A percentile compares a stretch with the other conserved stretches of the same genome.
phyloP scores from a whole-genome alignment of 2,888 invertebrate species.

The Xestobium rufovillosum region DNA sequence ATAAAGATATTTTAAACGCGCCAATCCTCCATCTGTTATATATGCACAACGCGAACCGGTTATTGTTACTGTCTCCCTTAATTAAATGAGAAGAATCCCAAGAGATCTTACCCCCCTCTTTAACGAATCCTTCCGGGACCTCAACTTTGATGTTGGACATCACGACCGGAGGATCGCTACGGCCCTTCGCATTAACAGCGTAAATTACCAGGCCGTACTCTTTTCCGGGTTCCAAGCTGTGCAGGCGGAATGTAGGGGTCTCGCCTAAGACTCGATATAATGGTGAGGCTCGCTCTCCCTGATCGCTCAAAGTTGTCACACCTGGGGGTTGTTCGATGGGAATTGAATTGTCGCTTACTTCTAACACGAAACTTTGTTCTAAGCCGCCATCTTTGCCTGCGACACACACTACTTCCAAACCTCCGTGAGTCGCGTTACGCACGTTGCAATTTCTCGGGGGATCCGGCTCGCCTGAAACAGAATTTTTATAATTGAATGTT shows the following conservation, averaged over 20 bases:
- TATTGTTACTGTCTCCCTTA: slow-evolving; percentile 39
- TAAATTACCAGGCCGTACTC: slow-evolving; percentile 74
- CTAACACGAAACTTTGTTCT: slow-evolving; percentile 73
- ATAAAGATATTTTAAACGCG: too few relatives aligned
- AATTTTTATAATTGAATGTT: too few relatives aligned
- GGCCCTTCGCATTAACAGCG: slow-evolving; percentile 74
- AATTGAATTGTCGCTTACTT: slow-evolving; percentile 59
- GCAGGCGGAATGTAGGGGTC: slow-evolving; percentile 64
- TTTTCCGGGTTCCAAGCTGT: slow-evolving; percentile 66
- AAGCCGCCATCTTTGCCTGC: slow-evolving; percentile 77
- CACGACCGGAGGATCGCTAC: slow-evolving; percentile 66
- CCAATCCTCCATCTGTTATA: slow-evolving; percentile 30
- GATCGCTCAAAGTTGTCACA: slow-evolving; percentile 42
- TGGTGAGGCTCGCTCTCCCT: slow-evolving; percentile 35
- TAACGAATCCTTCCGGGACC: slow-evolving; percentile 10
- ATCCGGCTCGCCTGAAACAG: slow-evolving; percentile 62
- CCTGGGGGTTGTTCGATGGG: slow-evolving; percentile 41
- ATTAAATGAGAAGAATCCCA: slow-evolving; percentile 37
- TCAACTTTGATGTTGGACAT: slow-evolving; percentile 52
- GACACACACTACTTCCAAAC: slow-evolving; percentile 62
- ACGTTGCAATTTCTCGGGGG: slow-evolving; percentile 68
- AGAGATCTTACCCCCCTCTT: slow-evolving; percentile 29
- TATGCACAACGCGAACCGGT: slow-evolving; percentile 35
- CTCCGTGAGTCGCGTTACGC: slow-evolving; percentile 53
- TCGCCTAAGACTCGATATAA: slow-evolving; percentile 55